Conservation (phyloP, 2,113 vertebrate species). For the Catharus fuscescens region DNA sequence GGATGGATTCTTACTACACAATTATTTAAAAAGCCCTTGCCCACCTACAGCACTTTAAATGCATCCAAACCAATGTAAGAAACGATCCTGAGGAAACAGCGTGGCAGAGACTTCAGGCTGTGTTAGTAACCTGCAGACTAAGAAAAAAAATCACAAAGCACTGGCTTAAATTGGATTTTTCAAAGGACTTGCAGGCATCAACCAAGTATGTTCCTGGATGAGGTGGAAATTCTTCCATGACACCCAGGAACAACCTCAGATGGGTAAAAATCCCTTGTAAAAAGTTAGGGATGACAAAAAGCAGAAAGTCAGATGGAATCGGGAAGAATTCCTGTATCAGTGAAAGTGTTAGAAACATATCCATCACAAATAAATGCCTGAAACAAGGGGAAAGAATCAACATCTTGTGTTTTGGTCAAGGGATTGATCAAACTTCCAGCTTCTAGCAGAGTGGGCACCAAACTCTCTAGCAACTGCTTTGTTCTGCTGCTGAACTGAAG, state of each 20-base stretch:
- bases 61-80: not conserved
- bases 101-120: not conserved
- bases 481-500: not conserved
- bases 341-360: not conserved
- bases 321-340: not conserved
- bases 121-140: not conserved
- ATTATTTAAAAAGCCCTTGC: not conserved
- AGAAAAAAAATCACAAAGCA: not conserved
- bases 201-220: not conserved
- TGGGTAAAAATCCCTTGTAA: not conserved
- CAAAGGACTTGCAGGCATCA: not conserved
- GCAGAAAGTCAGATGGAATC: not conserved
- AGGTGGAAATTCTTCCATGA: not conserved
- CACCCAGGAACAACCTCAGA: not conserved
- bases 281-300: not conserved
- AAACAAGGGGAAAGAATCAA: not conserved
- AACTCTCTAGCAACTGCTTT: not conserved
- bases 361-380: not conserved
- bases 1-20: not conserved
- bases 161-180: not conserved
- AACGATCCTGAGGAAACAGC: not conserved
- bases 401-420: not conserved
- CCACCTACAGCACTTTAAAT: not conserved
- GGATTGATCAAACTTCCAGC: not conserved
- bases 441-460: not conserved